Conservation (phyloP, 2,888 invertebrate genomes). For the Ennomos erosarius region DNA sequence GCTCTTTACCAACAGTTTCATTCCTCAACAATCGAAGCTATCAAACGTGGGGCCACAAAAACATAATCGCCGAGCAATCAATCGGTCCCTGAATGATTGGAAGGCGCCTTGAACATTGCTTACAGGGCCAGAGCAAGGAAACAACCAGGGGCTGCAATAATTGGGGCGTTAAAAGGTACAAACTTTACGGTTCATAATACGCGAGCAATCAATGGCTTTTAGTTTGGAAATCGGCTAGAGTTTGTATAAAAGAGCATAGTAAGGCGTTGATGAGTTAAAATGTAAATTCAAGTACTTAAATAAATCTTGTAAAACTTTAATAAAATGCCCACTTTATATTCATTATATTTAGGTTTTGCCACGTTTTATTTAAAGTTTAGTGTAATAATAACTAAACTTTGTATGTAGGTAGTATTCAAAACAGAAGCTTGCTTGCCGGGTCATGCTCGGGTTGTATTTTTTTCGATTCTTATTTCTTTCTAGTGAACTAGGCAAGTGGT, state of each 20-base stretch:
- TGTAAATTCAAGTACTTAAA: too few species aligned
- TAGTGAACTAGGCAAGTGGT: too few species aligned
- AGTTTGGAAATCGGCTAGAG: not conserved
- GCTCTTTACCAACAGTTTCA: not conserved
- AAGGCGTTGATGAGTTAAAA: not conserved
- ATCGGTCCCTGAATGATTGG: constrained; percentile 52
- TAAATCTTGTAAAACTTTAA: too few species aligned
- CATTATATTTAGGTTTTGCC: too few species aligned
- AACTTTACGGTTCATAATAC: constrained; percentile 5
- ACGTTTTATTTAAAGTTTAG: too few species aligned
- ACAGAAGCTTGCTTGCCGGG: too few species aligned
- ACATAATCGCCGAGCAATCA: constrained; percentile 54
- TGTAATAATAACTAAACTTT: too few species aligned
- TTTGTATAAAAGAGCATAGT: not conserved
- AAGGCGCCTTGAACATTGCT: constrained; percentile 49
- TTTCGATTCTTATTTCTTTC: too few species aligned
- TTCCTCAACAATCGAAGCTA: constrained; percentile 27
- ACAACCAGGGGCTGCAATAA: not conserved
- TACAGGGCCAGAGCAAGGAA: constrained; percentile 23
- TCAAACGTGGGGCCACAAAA: constrained; percentile 43
- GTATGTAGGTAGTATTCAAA: too few species aligned
- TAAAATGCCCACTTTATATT: too few species aligned
- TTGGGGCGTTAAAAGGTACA: not conserved
- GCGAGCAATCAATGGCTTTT: constrained; percentile 2
- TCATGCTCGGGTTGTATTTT: too few species aligned